These are phyloP conservation scores for Alethe diademata DNA, from an alignment of 2,113 vertebrate species.

Conservation along the genomic window DNA sequence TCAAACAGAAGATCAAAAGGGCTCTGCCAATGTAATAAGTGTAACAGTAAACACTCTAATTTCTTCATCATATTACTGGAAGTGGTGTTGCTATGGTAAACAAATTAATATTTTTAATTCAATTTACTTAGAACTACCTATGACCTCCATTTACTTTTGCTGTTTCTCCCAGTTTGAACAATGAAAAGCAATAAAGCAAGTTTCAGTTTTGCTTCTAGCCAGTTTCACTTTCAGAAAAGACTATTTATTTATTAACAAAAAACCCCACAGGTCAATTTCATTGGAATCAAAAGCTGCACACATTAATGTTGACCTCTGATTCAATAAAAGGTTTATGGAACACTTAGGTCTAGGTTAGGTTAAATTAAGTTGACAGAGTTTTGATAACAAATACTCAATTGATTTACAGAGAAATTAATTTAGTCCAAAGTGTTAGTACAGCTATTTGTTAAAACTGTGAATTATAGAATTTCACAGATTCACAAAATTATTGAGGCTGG, in stretches of 20 bases:
- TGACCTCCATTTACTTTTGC: not conserved
- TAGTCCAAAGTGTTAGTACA: not conserved
- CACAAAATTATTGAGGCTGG: not conserved
- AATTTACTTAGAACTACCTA: not conserved
- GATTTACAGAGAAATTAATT: constrained; percentile 42
- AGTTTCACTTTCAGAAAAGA: constrained; percentile 29
- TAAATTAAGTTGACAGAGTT: constrained; percentile 35
- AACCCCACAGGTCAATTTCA: not conserved
- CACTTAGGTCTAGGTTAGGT: not conserved
- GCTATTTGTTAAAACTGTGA: constrained; percentile 8
- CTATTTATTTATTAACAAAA: not conserved
- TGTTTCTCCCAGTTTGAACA: not conserved
- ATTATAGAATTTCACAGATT: not conserved
- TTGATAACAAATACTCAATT: constrained; percentile 6
- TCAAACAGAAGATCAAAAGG: constrained; percentile 4
- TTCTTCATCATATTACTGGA: constrained; percentile 7
- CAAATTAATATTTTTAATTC: constrained; percentile 28
- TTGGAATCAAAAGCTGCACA: constrained; percentile 10
- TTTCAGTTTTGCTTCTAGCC: constrained; percentile 30
- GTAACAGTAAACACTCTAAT: not conserved
- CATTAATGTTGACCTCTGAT: constrained; percentile 5
- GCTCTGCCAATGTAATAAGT: not conserved
- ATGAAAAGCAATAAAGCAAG: constrained; percentile 21
- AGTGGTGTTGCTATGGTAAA: not conserved
- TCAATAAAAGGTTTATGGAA: constrained; percentile 35